These are phyloP conservation scores for Timema cristinae DNA, from an alignment of 2,888 invertebrate species.

Conservation along the genomic window DNA sequence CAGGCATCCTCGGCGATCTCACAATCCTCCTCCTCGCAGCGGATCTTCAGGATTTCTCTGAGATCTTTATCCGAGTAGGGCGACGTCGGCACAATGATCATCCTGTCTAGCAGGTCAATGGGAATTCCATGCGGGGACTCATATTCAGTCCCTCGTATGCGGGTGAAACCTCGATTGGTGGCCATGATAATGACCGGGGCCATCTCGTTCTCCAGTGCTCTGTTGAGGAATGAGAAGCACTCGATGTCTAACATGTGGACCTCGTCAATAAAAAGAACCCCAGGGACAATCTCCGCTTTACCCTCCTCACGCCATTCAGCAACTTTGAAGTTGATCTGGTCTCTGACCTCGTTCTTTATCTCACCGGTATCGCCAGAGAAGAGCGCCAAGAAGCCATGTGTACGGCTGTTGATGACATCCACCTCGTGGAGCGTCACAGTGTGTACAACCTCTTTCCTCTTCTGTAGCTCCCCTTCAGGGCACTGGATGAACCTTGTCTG, in stretches of 20 bases:
- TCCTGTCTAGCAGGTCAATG: constrained; percentile 89
- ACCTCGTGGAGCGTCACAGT: constrained; percentile 99
- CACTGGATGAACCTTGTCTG: constrained; percentile 89
- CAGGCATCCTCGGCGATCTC: constrained; percentile 90
- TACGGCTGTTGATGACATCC: constrained; percentile 97
- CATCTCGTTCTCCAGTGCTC: constrained; percentile 95
- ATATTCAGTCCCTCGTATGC: constrained; percentile 92
- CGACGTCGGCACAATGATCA: constrained; percentile 89
- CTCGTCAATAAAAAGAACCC: constrained; percentile 95
- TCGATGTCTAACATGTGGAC: constrained; percentile 99
- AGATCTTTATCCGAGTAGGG: constrained; percentile 87
- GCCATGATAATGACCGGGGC: constrained; percentile 99
- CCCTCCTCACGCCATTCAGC: constrained; percentile 99
- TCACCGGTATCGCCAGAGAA: constrained; percentile 99
- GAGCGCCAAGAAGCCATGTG: constrained; percentile 94
- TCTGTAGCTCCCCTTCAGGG: constrained; percentile 97
- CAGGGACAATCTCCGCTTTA: constrained; percentile 97
- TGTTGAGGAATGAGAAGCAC: constrained; percentile 96
- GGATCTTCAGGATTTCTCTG: constrained; percentile 86
- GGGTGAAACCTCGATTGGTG: constrained; percentile 91
- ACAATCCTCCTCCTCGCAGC: constrained; percentile 97
- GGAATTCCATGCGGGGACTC: constrained; percentile 96
- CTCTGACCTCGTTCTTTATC: constrained; percentile 94
- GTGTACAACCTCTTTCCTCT: constrained; percentile 95
- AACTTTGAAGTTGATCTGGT: constrained; percentile 96